Percentiles rank a stretch among this genome's conserved stretches.
phyloP scores from a whole-genome alignment of 2,113 vertebrate species.

The Rallus limicola region DNA sequence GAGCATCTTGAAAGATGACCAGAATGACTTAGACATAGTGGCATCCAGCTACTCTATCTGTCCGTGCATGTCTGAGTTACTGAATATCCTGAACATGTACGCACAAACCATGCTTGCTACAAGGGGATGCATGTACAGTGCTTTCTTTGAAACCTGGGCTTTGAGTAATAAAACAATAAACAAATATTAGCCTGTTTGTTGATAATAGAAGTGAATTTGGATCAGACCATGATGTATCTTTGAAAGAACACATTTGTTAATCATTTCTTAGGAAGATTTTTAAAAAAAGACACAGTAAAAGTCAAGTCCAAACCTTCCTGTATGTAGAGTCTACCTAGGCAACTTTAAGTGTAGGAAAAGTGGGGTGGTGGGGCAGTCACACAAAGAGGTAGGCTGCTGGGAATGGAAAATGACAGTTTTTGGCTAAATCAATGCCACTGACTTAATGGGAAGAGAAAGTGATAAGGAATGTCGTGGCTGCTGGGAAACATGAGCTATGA shows the following conservation, averaged over 20 bases:
- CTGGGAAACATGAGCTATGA: not conserved
- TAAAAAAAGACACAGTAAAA: not conserved
- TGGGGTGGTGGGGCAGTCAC: not conserved
- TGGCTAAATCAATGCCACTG: not conserved
- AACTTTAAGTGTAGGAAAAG: not conserved
- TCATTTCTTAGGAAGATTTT: not conserved
- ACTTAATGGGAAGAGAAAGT: not conserved
- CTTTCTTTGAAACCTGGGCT: not conserved
- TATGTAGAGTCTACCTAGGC: not conserved
- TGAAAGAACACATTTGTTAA: not conserved
- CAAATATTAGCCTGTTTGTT: not conserved
- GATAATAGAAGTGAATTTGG: not conserved
- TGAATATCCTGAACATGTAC: not conserved
- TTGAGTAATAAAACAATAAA: not conserved
- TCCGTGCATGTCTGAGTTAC: not conserved
- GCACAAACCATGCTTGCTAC: not conserved
- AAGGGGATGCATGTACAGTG: not conserved
- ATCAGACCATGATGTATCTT: not conserved
- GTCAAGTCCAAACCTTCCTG: not conserved
- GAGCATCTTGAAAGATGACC: not conserved
- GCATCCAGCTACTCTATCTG: not conserved
- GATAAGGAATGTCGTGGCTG: not conserved
- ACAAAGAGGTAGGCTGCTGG: not conserved
- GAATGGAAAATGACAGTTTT: not conserved
- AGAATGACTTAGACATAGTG: not conserved